These are phyloP conservation scores for Smittia aterrima DNA, from an alignment of 2,888 invertebrate species.

Conservation along the genomic window DNA sequence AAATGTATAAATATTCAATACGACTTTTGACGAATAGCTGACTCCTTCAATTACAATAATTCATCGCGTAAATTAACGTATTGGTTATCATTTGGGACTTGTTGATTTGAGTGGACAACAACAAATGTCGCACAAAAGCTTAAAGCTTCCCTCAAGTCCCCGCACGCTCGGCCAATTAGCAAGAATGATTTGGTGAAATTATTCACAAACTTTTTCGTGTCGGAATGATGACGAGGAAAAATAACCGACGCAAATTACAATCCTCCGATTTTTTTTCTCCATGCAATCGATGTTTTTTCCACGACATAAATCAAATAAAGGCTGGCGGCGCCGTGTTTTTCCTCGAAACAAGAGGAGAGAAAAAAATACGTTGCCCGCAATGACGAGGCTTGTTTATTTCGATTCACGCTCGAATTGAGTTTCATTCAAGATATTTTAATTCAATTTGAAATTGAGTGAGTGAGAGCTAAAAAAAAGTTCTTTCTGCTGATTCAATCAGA, in stretches of 20 bases:
- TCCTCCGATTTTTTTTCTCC: neutral
- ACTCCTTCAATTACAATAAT: neutral
- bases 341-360: neutral
- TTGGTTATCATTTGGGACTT: neutral
- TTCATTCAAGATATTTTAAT: constrained; percentile 7
- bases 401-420: constrained; percentile 14
- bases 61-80: constrained; percentile 10
- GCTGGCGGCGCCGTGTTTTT: neutral
- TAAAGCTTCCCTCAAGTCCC: neutral
- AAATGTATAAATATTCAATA: neutral
- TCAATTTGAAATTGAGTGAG: neutral
- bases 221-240: constrained; percentile 18
- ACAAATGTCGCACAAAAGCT: neutral
- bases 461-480: neutral
- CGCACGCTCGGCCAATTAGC: constrained; percentile 7
- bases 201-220: constrained; percentile 18
- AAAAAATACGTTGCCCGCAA: neutral
- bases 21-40: neutral
- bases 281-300: neutral
- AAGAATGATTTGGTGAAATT: constrained; percentile 13
- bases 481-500: constrained; percentile 17
- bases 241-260: neutral
- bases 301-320: constrained; percentile 8
- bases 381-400: constrained; percentile 20
- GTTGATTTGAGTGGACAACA: neutral